Evolutionary conservation across 1,140 invertebrate species (phyloP).

Genomic region (Drosophila sucinea): DNA sequence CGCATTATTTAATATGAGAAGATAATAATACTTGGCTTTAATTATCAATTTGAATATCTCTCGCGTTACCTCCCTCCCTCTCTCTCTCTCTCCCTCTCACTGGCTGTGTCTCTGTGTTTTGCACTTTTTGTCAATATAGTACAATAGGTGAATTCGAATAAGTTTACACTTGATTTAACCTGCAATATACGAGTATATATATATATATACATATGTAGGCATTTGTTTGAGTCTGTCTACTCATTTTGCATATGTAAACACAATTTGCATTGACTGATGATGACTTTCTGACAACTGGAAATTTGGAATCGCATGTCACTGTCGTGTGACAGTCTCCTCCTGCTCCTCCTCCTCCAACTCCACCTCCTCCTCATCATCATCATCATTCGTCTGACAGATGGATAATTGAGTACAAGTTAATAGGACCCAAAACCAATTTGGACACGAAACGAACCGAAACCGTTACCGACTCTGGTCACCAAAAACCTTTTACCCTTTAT

Average conservation of each 20-base stretch:
- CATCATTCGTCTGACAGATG: background rate
- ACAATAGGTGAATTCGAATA: constrained; percentile 15
- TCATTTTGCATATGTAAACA: constrained; percentile 51
- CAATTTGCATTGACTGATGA: constrained; percentile 40
- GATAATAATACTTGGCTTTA: no score
- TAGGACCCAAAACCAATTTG: background rate
- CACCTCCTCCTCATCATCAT: background rate
- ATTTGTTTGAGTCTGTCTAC: constrained; percentile 17
- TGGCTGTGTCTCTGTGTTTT: background rate
- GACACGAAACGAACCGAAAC: background rate
- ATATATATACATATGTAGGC: no score
- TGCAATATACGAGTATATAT: constrained; percentile 4
- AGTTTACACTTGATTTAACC: constrained; percentile 55
- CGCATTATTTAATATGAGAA: background rate
- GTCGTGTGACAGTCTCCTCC: no score
- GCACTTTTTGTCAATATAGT: no score
- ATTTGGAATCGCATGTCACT: constrained; percentile 4
- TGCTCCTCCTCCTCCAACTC: no score
- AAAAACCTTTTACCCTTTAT: no score
- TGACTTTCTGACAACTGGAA: constrained; percentile 37
- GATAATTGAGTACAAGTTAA: constrained; percentile 13
- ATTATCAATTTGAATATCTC: no score
- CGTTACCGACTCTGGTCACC: no score
- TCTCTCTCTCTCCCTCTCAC: background rate
- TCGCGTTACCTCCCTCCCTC: background rate